phyloP scores from a whole-genome alignment of 2,797 vertebrate genomes.

The Phalanger gymnotis region DNA sequence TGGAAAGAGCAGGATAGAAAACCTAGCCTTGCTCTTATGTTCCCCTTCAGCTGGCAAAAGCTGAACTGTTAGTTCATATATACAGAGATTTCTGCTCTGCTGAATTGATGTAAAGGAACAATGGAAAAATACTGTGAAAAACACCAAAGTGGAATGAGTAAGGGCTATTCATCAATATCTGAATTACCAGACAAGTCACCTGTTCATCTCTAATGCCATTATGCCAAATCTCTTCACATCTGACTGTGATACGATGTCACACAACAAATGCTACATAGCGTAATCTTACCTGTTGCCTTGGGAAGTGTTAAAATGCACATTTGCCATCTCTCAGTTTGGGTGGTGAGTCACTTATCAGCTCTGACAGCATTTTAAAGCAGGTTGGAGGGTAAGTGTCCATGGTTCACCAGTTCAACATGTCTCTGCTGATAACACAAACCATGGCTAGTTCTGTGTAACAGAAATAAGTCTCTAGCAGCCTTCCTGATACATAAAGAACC shows the following conservation, averaged over 20 bases:
- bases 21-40: neutral
- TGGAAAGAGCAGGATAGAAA: constrained; percentile 26
- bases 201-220: constrained; percentile 31
- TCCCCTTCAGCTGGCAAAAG: constrained; percentile 46
- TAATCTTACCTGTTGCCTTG: constrained; percentile 40
- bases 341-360: constrained; percentile 66
- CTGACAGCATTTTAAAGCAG: constrained; percentile 26
- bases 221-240: neutral
- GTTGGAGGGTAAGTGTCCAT: constrained; percentile 61
- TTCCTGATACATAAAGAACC: neutral
- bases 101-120: neutral
- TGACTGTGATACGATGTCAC: neutral
- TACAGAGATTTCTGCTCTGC: neutral
- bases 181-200: constrained; percentile 61
- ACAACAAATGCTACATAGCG: neutral
- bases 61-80: neutral
- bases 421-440: constrained; percentile 63
- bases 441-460: constrained; percentile 24
- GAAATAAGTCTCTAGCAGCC: constrained; percentile 43
- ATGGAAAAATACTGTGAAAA: constrained; percentile 34
- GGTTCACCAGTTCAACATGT: constrained; percentile 42
- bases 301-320: constrained; percentile 71
- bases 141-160: constrained; percentile 13
- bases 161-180: constrained; percentile 4
- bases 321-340: constrained; percentile 65